Evolutionary conservation across 2,888 invertebrate genomes (phyloP), one percentile per base, ranked within the genome.

Genomic region (Nomada ruficornis): DNA sequence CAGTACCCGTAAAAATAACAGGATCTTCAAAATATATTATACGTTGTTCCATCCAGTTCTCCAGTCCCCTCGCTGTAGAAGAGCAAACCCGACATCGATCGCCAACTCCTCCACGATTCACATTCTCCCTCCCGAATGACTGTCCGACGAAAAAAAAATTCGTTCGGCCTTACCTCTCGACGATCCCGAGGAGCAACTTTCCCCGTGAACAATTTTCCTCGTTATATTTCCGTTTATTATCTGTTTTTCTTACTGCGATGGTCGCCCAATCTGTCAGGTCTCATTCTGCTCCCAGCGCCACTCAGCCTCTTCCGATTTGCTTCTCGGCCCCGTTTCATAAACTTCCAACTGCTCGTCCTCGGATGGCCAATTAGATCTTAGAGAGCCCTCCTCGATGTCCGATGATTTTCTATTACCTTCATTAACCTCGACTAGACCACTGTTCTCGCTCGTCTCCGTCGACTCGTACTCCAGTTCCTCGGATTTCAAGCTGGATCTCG

Each of bases 241-340:
- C 79, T 26, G 52, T 15, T 77, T 59, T 55, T 62, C 55, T 60
- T 26, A 13, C 20, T 13, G 18, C 13, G 42, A 44, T 59, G 26
- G 57, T 63, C 57, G 11, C 36, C 64, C 20, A 26, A 42, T 59
- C 50, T 29, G 79, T 92, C 92, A 92, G 80, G 91, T 91, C 67
- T 91, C 90, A 50, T 90, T 90, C 71, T 89, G 86, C 42, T 91
- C 90, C 90, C 89, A 91, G 11, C 87, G 82, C 89, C 90, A 90
- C 77, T 88, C 88, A 29, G 86, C 82, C 67, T 92, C 90, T 18
- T 91, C 89, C 29, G 90, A 90, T 52, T 88, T 88, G 42, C 90
- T 85, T 54, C 86, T 88, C 52, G 65, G 57, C 7, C 77, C 82
- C 65, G 80, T 77, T 50, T 63, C 84, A 52, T 80, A 68, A 69